phyloP scores from a whole-genome alignment of 2,797 vertebrate species.

The Tolypeutes matacus region DNA sequence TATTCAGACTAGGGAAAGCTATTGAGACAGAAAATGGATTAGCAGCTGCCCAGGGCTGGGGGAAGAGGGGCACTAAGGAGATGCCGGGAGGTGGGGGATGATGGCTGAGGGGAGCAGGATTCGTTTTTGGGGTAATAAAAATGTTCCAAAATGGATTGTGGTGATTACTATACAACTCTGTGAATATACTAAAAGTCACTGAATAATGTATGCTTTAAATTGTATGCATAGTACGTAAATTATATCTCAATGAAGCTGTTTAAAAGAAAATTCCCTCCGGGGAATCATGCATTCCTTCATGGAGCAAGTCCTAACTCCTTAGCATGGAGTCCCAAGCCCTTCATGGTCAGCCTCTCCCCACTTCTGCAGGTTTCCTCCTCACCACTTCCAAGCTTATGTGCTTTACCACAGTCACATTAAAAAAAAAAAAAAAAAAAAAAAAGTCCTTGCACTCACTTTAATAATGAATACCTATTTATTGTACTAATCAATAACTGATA shows the following conservation, averaged over 20 bases:
- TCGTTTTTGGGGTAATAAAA: neutral
- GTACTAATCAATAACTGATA: neutral
- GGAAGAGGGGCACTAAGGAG: neutral
- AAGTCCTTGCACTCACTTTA: neutral
- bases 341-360: neutral
- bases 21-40: neutral
- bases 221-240: neutral
- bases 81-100: neutral
- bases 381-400: neutral
- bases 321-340: neutral
- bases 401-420: neutral
- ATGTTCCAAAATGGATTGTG: neutral
- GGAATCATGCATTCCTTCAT: neutral
- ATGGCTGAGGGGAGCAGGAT: neutral
- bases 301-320: neutral
- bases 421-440: too few species aligned
- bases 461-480: neutral
- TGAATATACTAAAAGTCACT: neutral
- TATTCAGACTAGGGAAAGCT: neutral
- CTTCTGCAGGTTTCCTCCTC: neutral
- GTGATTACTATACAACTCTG: neutral
- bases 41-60: neutral
- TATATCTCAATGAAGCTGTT: neutral
- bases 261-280: neutral
- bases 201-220: neutral